A percentile compares a stretch with the other conserved stretches of the same genome.
Evolutionary conservation across 2,888 invertebrate genomes (phyloP).

Genomic region (Morpho helenor): DNA sequence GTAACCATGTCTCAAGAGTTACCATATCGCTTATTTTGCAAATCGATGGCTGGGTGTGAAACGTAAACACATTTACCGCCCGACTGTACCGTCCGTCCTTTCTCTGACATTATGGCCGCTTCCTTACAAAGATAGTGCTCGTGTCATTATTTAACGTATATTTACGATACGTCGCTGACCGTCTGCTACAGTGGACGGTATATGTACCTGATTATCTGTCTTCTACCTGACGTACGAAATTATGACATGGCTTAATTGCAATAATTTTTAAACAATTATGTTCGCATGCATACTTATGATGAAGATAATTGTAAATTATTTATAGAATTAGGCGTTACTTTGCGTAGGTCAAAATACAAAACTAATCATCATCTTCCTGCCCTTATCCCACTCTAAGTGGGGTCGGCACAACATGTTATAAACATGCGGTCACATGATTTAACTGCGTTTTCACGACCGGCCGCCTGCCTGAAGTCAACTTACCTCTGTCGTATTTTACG

Average conservation of each 20-base stretch:
- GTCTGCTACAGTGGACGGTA: constrained; percentile 3
- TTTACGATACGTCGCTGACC: constrained; percentile 17
- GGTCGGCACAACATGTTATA: too few species aligned
- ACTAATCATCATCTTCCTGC: too few species aligned
- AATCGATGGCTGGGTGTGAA: constrained; percentile 24
- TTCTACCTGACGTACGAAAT: neutral
- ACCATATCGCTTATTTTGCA: constrained; percentile 19
- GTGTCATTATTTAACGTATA: constrained; percentile 20
- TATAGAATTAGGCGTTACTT: too few species aligned
- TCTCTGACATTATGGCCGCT: constrained; percentile 24
- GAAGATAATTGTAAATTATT: neutral
- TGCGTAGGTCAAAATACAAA: too few species aligned
- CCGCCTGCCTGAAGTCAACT: too few species aligned
- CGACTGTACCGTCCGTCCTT: constrained; percentile 16
- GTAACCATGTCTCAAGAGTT: neutral
- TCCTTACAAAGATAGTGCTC: constrained; percentile 22
- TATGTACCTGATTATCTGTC: constrained; percentile 1
- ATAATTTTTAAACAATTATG: neutral
- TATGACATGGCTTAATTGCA: neutral
- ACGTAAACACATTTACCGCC: constrained; percentile 22
- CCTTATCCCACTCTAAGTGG: too few species aligned
- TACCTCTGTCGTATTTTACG: too few species aligned
- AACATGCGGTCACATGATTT: too few species aligned
- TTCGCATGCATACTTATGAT: neutral
- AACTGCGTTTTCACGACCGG: too few species aligned